Evolutionary conservation across 2,797 vertebrate species (phyloP).

Genomic region (Eulemur rubriventer): DNA sequence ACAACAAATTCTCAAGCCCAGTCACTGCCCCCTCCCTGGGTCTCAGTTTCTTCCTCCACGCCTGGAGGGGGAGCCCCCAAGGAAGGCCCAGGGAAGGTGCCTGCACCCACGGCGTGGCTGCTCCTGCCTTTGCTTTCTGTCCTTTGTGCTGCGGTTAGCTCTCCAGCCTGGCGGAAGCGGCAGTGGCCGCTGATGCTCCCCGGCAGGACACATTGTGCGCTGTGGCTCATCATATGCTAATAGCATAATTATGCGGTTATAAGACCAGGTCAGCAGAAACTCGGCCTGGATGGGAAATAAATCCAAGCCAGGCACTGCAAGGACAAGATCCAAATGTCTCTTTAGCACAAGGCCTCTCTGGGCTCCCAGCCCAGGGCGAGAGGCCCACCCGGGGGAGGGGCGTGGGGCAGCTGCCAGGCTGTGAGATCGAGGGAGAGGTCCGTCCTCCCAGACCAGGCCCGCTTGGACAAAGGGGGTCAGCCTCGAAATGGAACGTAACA

Average conservation of each 20-base stretch:
- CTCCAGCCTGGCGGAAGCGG: not conserved
- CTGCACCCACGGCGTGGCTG: too few relatives aligned
- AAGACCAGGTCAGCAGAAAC: conserved; percentile 63
- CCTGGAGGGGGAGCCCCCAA: rapidly evolving
- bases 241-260: conserved; percentile 47
- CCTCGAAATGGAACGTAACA: not conserved
- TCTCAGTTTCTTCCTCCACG: not conserved
- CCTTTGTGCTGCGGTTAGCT: not conserved
- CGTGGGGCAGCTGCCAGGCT: not conserved
- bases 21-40: too few relatives aligned
- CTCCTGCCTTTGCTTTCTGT: not conserved
- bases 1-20: not conserved
- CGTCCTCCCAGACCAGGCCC: not conserved
- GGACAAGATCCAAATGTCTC: conserved; percentile 24
- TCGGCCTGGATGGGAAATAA: conserved; percentile 31
- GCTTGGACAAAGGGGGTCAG: not conserved
- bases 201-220: not conserved
- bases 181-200: not conserved
- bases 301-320: conserved; percentile 5
- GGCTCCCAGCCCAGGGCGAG: not conserved
- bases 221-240: conserved; percentile 44
- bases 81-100: not conserved
- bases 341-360: not conserved
- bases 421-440: not conserved
- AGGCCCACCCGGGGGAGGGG: not conserved